A percentile compares a stretch with the other conserved stretches of the same genome.
These are phyloP conservation scores for Pseudomyrmex flavicornis DNA, from an alignment of 1,140 invertebrate species.

Conservation along the genomic window DNA sequence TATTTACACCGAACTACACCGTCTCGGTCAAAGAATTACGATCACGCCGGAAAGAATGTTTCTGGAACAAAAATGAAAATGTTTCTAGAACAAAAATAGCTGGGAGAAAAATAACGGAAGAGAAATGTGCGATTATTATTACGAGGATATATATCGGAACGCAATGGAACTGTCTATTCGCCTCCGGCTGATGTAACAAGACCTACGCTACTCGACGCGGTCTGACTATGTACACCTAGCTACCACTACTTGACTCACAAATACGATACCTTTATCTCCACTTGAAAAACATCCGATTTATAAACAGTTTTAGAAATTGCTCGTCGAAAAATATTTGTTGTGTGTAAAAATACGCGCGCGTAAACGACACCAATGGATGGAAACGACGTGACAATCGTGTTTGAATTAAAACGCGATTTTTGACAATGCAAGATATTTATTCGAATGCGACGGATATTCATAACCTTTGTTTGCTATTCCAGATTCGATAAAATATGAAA, in stretches of 20 bases:
- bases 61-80: not conserved
- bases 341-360: too few relatives aligned
- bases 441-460: not conserved
- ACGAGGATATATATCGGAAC: constrained; percentile 1
- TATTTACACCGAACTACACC: constrained; percentile 5
- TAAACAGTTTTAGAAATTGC: constrained; percentile 11
- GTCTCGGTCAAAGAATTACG: constrained; percentile 33
- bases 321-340: not conserved
- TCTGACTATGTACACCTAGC: constrained; percentile 30
- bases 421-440: not conserved
- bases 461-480: not conserved
- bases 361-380: too few relatives aligned
- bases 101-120: constrained; percentile 30
- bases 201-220: constrained; percentile 34
- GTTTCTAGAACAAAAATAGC: constrained; percentile 43
- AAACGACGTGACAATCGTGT: not conserved
- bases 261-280: not conserved
- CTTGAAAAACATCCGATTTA: constrained; percentile 17
- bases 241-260: constrained; percentile 35
- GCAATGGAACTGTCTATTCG: constrained; percentile 29
- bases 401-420: not conserved
- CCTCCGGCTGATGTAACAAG: constrained; percentile 50
- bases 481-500: constrained; percentile 36
- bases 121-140: not conserved
- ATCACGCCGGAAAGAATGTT: constrained; percentile 24